Base-by-base conservation (phyloP, 2,113 vertebrate genomes). In the Oryzias melastigma region DNA sequence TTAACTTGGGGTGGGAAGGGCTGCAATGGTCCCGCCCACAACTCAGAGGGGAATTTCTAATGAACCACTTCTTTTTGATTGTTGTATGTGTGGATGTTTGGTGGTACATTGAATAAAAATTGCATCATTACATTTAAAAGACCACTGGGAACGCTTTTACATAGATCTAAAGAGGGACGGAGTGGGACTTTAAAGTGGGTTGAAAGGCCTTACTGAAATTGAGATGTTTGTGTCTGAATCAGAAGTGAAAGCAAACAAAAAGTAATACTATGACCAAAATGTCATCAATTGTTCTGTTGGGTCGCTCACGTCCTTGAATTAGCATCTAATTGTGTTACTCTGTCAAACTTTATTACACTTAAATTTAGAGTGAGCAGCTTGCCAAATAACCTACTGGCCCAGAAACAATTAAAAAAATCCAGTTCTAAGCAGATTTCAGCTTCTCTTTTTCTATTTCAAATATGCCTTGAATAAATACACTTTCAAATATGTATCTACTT, bases 201-300 rank as follows among this genome's bases (percentile, higher is more conserved):
- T 61, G 44, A 71, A 68, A 57, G n/a, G 49, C n/a, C 17, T 22
- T 42, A 4, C 4, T 49, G 27, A 6, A 24, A 18, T 17, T 17
- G 19, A 35, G 27, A 52, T 70, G 59, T 68, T 5, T 59, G 58
- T 42, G 42, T 29, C 27, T 5, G 27, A 29, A 29, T 29, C 27
- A 29, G 4, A 29, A 29, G 27, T 7, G 7, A 29, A 29, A 5
- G 6, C 3, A 29, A 42, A 2, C 14, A 52, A 52, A 57, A 52
- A 65, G 77, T 79, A 67, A 53, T 69, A 65, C 68, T 63, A 59
- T n/a, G 47, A 35, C 78, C 77, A 52, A 27, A 16, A 24, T 83
- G 58, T 62, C 13, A 46, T 46, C 5, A 46, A 7, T 46, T 46
- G 45, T 56, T 72, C 24, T 18, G 16, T 15, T 53, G 58, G 45